Base-by-base conservation (phyloP, 2,888 invertebrate genomes). In the Sclerodermus sp. region DNA sequence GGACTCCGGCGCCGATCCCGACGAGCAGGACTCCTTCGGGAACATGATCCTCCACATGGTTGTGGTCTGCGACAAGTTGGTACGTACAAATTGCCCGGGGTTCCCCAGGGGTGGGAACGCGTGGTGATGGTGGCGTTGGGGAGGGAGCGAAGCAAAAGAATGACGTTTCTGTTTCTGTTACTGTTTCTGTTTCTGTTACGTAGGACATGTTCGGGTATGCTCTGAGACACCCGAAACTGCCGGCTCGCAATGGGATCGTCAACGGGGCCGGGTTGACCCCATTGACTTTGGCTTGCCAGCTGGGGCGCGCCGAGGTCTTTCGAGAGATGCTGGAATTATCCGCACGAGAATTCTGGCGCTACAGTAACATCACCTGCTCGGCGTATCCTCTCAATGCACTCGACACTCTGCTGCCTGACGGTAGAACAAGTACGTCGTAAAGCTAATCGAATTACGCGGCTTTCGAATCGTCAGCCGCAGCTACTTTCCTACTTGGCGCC, bases 41-140 rank as follows among this genome's bases (percentile, higher is more conserved):
- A 99, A 99, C 76, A 97, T 96, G 87, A 94, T 97, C 57, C 83
- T 99, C n/a, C 99, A 99, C 76, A 97, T 99, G 96, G 95, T 98
- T 32, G 98, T 99, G 34, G 96, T 99, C 53, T 91, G 94, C 73
- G 96, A 98, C 80, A 96, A 97, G 80, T 81, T 95, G 83, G 96
- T 96, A 79, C 80, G 68, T 58, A 31, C 23, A 23, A 8, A 8
- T 23, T 23, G 3, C 4, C 4, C 23, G 3, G 8, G 23, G 23
- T 23, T 3, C 3, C 4, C 8, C 23, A 5, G 23, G 23, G 8
- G 8, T 23, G 4, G 23, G 23, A 23, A 23, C 23, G 23, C n/a
- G n/a, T n/a, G n/a, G n/a, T n/a, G n/a, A n/a, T n/a, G n/a, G n/a
- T n/a, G n/a, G n/a, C n/a, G n/a, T n/a, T n/a, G n/a, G n/a, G n/a